Percentiles rank a stretch among this genome's conserved stretches.
phyloP scores from a whole-genome alignment of 2,797 vertebrate genomes.

The Philypnodon macrostomus region DNA sequence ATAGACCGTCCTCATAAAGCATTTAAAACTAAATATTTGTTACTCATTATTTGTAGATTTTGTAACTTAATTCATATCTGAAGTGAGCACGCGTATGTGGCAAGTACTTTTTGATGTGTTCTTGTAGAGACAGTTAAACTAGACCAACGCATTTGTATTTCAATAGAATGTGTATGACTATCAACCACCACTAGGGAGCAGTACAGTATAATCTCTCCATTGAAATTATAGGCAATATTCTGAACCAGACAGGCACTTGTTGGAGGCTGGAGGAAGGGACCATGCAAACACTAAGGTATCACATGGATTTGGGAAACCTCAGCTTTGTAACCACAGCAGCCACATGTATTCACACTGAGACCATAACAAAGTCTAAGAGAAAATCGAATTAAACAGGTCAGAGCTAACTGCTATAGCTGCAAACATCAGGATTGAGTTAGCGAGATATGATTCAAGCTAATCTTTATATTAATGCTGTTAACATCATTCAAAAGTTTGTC shows the following conservation, averaged over 20 bases:
- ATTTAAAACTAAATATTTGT: too few relatives aligned
- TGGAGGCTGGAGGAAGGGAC: conserved; percentile 32
- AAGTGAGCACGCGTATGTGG: too few relatives aligned
- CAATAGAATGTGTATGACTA: too few relatives aligned
- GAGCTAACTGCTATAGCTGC: conserved; percentile 10
- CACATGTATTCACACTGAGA: conserved; percentile 52
- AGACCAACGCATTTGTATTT: too few relatives aligned
- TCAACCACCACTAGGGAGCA: conserved; percentile 64
- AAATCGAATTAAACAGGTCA: conserved; percentile 49
- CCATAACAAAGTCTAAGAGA: conserved; percentile 47
- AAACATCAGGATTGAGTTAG: conserved; percentile 20
- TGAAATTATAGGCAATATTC: conserved; percentile 4
- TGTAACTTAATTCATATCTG: too few relatives aligned
- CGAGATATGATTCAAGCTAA: conserved; percentile 13
- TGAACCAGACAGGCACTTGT: conserved; percentile 6
- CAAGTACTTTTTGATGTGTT: too few relatives aligned
- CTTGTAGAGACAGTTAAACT: too few relatives aligned
- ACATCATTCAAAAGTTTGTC: too few relatives aligned
- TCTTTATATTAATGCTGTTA: too few relatives aligned
- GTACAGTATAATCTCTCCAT: conserved; percentile 15
- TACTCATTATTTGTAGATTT: too few relatives aligned
- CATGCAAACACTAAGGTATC: conserved; percentile 49
- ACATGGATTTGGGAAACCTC: conserved; percentile 61
- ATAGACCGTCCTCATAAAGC: too few relatives aligned
- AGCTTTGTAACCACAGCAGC: conserved; percentile 59